A percentile compares a stretch with the other conserved stretches of the same genome.
Conservation (phyloP, 1,140 invertebrate species). For the Euura saliciscinereae region DNA sequence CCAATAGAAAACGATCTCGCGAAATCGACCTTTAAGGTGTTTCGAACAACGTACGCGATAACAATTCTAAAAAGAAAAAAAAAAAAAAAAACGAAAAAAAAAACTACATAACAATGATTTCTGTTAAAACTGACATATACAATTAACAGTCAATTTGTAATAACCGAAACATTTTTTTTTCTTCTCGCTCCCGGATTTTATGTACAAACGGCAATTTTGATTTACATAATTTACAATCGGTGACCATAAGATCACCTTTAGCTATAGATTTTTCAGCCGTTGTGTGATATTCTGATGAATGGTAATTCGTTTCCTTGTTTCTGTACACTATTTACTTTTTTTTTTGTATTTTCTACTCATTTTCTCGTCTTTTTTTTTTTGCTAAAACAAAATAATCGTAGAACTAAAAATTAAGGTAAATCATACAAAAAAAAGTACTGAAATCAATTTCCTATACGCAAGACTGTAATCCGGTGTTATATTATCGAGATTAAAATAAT, state of each 20-base stretch:
- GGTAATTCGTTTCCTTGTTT: not conserved
- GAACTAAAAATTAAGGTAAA: conserved; percentile 20
- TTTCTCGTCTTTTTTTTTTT: conserved; percentile 26
- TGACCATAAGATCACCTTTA: too few species aligned
- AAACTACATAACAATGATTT: conserved; percentile 49
- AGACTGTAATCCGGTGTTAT: too few species aligned
- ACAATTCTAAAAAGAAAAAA: conserved; percentile 20
- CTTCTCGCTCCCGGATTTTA: not conserved
- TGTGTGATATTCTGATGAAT: not conserved
- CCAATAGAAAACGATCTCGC: conserved; percentile 17
- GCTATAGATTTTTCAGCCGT: not conserved
- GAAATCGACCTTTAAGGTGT: conserved; percentile 4
- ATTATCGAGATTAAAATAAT: too few species aligned
- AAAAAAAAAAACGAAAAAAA: too few species aligned
- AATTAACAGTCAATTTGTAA: conserved; percentile 43
- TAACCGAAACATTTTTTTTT: conserved; percentile 34
- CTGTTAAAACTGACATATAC: conserved; percentile 32
- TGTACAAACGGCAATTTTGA: not conserved
- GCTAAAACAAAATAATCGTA: conserved; percentile 26
- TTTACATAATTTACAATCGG: not conserved
- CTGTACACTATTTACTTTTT: conserved; percentile 9
- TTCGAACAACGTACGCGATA: conserved; percentile 22
- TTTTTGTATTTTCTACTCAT: conserved; percentile 23
- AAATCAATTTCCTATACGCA: not conserved
- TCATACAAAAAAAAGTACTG: conserved; percentile 11